phyloP scores from a whole-genome alignment of 2,797 vertebrate genomes.

The Bufotes viridis region DNA sequence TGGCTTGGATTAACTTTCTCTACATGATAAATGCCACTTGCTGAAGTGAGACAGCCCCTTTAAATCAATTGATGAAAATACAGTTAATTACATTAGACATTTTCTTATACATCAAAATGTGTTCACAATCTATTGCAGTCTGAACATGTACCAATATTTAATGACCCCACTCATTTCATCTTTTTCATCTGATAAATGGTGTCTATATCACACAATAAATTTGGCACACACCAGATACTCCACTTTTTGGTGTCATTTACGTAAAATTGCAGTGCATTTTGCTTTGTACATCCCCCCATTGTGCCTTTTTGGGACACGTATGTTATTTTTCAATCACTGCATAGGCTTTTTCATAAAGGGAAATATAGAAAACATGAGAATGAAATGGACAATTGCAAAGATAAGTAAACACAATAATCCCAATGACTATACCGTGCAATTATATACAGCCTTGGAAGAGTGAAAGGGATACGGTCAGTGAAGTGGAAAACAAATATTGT shows the following conservation, averaged over 20 bases:
- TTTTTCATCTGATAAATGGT: too few species aligned
- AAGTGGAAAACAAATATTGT: conserved; percentile 52
- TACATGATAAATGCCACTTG: too few species aligned
- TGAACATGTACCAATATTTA: too few species aligned
- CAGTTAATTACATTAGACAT: neutral
- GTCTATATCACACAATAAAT: too few species aligned
- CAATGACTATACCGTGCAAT: conserved; percentile 39
- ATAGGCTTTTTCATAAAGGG: neutral
- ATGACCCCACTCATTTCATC: too few species aligned
- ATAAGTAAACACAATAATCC: conserved; percentile 31
- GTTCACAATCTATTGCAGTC: too few species aligned
- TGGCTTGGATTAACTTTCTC: too few species aligned
- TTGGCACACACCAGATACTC: too few species aligned
- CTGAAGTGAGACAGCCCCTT: too few species aligned
- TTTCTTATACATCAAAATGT: too few species aligned
- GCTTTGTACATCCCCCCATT: neutral
- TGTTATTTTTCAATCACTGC: neutral
- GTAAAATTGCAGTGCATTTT: neutral
- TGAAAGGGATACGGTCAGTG: conserved; percentile 28
- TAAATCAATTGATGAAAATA: neutral
- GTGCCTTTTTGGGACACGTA: neutral
- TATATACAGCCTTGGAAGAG: conserved; percentile 22
- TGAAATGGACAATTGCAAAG: conserved; percentile 25
- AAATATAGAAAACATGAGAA: conserved; percentile 9
- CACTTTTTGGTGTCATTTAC: too few species aligned